Percentiles rank a stretch among this genome's conserved stretches.
phyloP scores from a whole-genome alignment of 2,888 invertebrate species.

The Ramazzottius varieornatus region DNA sequence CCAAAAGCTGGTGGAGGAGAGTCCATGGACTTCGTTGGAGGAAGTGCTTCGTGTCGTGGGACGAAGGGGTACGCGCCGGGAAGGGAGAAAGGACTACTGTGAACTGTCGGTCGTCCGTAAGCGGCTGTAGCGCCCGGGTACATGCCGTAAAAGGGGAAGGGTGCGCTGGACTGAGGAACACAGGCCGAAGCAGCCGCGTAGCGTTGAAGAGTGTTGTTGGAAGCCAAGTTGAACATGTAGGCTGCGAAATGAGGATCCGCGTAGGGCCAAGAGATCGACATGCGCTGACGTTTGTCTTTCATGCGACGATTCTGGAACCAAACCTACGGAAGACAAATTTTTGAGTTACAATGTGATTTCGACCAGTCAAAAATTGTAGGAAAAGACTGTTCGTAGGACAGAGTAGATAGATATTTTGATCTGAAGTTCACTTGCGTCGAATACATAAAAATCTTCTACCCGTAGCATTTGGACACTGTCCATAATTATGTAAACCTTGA shows the following conservation, averaged over 20 bases:
- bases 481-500: too few species aligned
- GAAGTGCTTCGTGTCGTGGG: too few species aligned
- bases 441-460: too few species aligned
- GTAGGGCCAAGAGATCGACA: conserved; percentile 82
- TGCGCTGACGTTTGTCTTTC: conserved; percentile 86
- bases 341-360: neutral
- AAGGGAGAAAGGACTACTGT: neutral
- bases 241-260: conserved; percentile 64
- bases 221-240: conserved; percentile 61
- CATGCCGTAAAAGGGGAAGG: conserved; percentile 3
- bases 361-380: neutral
- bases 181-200: conserved; percentile 34
- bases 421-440: too few species aligned
- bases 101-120: neutral
- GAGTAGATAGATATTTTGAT: neutral
- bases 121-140: too few species aligned
- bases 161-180: too few species aligned
- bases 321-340: conserved; percentile 33
- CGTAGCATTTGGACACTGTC: too few species aligned
- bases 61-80: too few species aligned
- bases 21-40: too few species aligned
- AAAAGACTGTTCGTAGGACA: neutral
- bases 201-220: conserved; percentile 10
- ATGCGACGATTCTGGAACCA: conserved; percentile 93
- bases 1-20: too few species aligned